Evolutionary conservation across 2,113 vertebrate genomes (phyloP), one percentile per base, ranked within the genome.

Genomic region (Indri indri): DNA sequence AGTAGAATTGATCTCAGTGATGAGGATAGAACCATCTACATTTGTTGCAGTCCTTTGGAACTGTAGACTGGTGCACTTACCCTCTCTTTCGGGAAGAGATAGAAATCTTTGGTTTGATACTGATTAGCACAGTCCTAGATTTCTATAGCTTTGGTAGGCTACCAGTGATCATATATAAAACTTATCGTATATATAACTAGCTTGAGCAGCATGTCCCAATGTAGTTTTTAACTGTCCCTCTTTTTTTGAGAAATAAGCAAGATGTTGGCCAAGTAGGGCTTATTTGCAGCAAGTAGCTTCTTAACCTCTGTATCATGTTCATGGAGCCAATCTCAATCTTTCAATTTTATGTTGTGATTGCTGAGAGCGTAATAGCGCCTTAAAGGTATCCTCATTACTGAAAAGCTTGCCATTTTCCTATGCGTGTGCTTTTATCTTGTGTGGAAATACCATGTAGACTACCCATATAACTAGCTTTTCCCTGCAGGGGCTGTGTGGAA

Each of bases 31-130:
- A 74, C 89, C 94, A 84, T 66, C 95, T 95, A 94, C 79, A 80
- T 61, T 34, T 91, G 68, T 66, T 65, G 87, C 37, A 68, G 84
- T 97, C 95, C 96, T 97, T 88, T 98, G 93, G 97, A 96, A 96
- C 74, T 92, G 94, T 45, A 92, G 94, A 96, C 95, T 95, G 95
- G 96, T 77, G 85, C 86, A 50, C 71, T 13, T 47, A 89, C 85
- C 88, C 94, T 92, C 91, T 92, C 96, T 93, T 86, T 93, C 45
- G 5, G 95, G 93, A 96, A 96, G 95, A 97, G 97, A 96, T 10
- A 96, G 94, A 95, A 97, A 97, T 97, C 98, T 98, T 98, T 98
- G 98, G 98, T 98, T 98, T 97, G 97, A 93, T 91, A 94, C 84
- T 77, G 34, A 88, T 91, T 79, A 91, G 93, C 84, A 92, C 68